Percentiles rank a stretch among this genome's conserved stretches.
phyloP scores from a whole-genome alignment of 2,113 vertebrate species.

The Pomatostomus ruficeps region DNA sequence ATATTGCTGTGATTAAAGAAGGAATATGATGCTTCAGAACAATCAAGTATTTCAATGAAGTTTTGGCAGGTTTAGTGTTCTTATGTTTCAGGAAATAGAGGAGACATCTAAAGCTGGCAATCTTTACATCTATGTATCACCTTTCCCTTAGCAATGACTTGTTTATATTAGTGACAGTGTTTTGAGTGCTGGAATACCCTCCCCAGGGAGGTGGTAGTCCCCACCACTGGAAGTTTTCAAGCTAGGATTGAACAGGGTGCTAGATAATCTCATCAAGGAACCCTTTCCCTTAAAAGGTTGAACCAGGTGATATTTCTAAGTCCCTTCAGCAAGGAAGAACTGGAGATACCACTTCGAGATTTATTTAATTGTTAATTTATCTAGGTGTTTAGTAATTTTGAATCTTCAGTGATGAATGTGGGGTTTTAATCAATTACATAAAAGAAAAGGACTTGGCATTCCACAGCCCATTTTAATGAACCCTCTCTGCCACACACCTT shows the following conservation, averaged over 20 bases:
- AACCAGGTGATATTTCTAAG: neutral
- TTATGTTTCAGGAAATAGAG: neutral
- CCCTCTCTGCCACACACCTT: neutral
- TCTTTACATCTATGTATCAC: neutral
- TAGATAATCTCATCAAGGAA: neutral
- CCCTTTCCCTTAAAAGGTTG: neutral
- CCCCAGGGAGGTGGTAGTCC: too few species aligned
- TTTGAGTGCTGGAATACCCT: neutral
- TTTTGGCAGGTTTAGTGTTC: neutral
- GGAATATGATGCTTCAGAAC: neutral
- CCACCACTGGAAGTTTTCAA: neutral
- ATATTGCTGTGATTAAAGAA: neutral
- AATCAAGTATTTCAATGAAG: neutral
- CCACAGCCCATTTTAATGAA: neutral
- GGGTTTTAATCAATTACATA: neutral
- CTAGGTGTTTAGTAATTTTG: neutral
- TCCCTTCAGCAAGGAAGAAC: neutral
- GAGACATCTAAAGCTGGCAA: neutral
- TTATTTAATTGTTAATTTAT: neutral
- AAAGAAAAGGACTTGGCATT: neutral
- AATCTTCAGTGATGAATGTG: neutral
- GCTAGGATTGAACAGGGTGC: neutral
- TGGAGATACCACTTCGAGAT: neutral
- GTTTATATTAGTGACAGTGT: neutral
- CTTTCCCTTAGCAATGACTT: neutral